Conservation (phyloP, 2,113 vertebrate genomes). For the Ailuropoda melanoleuca region DNA sequence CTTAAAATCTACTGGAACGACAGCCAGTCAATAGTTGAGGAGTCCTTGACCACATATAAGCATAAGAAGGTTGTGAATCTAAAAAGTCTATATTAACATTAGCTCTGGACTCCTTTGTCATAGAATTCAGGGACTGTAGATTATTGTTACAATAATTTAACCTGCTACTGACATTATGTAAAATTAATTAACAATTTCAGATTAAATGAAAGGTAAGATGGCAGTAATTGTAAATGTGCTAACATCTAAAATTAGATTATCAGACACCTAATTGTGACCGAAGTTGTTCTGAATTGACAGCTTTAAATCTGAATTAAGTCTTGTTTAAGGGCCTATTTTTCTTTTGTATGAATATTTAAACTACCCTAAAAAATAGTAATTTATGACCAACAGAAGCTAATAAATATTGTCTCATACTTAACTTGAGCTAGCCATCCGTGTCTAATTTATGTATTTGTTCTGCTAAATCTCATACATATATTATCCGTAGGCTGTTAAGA, state of each 20-base stretch:
- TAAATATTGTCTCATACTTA: constrained; percentile 49
- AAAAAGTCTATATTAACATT: constrained; percentile 27
- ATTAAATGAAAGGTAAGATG: constrained; percentile 77
- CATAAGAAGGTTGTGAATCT: neutral
- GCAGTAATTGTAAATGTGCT: constrained; percentile 71
- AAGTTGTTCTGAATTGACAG: constrained; percentile 68
- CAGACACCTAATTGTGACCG: constrained; percentile 58
- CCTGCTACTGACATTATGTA: constrained; percentile 69
- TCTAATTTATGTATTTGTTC: constrained; percentile 46
- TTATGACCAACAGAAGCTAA: constrained; percentile 41
- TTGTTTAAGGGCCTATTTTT: constrained; percentile 21
- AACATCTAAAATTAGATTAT: constrained; percentile 77
- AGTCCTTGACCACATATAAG: neutral
- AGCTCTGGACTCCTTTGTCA: neutral
- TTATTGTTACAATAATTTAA: constrained; percentile 60
- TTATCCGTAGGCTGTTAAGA: constrained; percentile 1
- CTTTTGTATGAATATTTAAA: constrained; percentile 70
- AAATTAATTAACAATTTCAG: constrained; percentile 75
- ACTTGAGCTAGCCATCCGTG: neutral
- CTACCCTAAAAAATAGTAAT: constrained; percentile 55
- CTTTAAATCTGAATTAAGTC: constrained; percentile 72
- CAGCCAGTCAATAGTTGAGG: neutral
- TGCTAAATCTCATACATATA: neutral
- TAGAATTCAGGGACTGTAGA: neutral
- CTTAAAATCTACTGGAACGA: neutral